Evolutionary conservation across 2,797 vertebrate species (phyloP).

Genomic region (Hyperoplus lanceolatus): DNA sequence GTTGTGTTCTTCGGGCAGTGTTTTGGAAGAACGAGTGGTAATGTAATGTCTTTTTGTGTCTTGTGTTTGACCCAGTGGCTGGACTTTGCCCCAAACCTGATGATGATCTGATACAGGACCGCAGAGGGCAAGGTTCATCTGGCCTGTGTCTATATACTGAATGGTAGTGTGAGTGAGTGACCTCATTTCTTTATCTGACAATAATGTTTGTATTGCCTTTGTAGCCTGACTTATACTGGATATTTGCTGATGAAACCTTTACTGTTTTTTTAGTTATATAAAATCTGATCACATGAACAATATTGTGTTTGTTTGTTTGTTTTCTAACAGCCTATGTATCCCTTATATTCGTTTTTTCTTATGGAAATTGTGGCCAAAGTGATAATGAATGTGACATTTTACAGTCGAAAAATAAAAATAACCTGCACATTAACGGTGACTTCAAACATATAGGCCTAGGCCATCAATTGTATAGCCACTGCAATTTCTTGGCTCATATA

Average conservation of each 20-base stretch:
- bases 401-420: neutral
- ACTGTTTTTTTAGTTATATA: too few relatives aligned
- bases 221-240: neutral
- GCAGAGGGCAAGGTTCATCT: slow-evolving; percentile 73
- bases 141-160: neutral
- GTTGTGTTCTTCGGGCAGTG: neutral
- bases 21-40: slow-evolving; percentile 25
- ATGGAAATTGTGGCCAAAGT: neutral
- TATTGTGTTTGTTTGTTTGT: too few relatives aligned
- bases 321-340: neutral
- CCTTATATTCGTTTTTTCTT: neutral
- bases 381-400: neutral
- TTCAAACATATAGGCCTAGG: neutral
- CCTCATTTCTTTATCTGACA: neutral
- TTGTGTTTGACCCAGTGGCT: slow-evolving; percentile 42
- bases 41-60: slow-evolving; percentile 1
- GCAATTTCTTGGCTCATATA: neutral
- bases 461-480: too few relatives aligned
- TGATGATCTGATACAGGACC: slow-evolving; percentile 67
- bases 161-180: slow-evolving; percentile 8
- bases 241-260: neutral
- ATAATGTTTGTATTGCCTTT: slow-evolving; percentile 1
- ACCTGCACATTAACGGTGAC: neutral
- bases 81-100: slow-evolving; percentile 77
- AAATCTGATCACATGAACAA: too few relatives aligned